Base-by-base conservation (phyloP, 2,888 invertebrate genomes). In the Xanthia icteritia region DNA sequence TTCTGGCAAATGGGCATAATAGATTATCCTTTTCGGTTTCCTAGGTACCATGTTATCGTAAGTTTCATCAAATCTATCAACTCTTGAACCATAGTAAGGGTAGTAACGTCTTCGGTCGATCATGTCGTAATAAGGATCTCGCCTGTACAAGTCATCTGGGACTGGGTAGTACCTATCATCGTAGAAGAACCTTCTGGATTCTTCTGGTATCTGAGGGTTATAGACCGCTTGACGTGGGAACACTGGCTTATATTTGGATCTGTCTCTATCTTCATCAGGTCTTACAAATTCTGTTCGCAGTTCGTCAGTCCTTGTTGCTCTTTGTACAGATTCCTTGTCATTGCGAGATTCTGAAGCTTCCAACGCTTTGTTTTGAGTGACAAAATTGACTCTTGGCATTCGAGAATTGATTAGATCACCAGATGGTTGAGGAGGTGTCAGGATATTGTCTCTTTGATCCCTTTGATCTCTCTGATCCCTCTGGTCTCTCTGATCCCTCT, bases 1-100 rank as follows among this genome's bases (percentile, higher is more conserved):
- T 92, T 98, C 98, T 17, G 98, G 98, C 48, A 98, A 93, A 90
- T 97, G 97, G 0, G 98, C 97, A 86, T 98, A 98, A 90, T 98
- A 98, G 76, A 98, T 97, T 74, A 98, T 97, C 77, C 98, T 96
- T 88, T 97, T 97, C 13, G 97, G 97, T 89, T 97, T 97, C 73
- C 96, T 92, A 5, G 96, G 94, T 15, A 95, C 90, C 76, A 91
- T 92, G 86, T 94, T 95, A 82, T 96, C 96, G 74, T 95, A 94
- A 5, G 89, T 87, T 45, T 96, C 96, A 77, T 97, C 97, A 86
- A 94, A 96, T 88, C 96, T 92, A 76, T 96, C 96, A 3, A 95
- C 89, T 87, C 94, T 92, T 27, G 95, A 92, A 0, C 90, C 94
- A 84, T 93, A 93, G 60, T 90, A 92, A 9, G 93, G 94, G 78